These are phyloP conservation scores for Turdus rufiventris DNA, from an alignment of 2,113 vertebrate species.

Conservation along the genomic window DNA sequence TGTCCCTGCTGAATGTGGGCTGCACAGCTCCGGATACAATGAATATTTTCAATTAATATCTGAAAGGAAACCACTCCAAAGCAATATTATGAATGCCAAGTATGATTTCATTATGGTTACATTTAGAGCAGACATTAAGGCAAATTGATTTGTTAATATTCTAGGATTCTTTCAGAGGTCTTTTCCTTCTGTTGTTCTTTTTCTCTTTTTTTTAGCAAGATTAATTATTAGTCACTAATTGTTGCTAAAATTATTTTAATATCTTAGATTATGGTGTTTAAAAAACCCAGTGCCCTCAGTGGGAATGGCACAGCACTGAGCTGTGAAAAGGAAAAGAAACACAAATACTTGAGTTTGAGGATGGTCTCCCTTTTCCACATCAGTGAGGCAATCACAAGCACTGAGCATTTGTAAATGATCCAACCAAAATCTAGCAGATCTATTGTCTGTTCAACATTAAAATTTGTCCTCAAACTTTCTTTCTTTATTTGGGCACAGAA, in stretches of 20 bases:
- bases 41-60: background rate
- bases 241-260: background rate
- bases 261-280: background rate
- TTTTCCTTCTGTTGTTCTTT: background rate
- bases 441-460: background rate
- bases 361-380: background rate
- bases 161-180: background rate
- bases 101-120: background rate
- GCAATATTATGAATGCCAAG: background rate
- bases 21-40: background rate
- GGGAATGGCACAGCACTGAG: background rate
- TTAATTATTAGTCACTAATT: background rate
- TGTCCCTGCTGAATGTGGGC: background rate
- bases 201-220: background rate
- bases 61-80: background rate
- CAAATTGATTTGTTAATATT: background rate
- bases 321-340: background rate
- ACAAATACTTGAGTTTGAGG: background rate
- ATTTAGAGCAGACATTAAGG: background rate
- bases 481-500: background rate
- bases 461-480: background rate
- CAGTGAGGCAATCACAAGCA: background rate
- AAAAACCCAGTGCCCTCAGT: background rate
- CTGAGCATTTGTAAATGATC: background rate
- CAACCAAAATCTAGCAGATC: background rate